These are phyloP conservation scores for Drosophila nikananu DNA, from an alignment of 1,140 invertebrate species.

Conservation along the genomic window DNA sequence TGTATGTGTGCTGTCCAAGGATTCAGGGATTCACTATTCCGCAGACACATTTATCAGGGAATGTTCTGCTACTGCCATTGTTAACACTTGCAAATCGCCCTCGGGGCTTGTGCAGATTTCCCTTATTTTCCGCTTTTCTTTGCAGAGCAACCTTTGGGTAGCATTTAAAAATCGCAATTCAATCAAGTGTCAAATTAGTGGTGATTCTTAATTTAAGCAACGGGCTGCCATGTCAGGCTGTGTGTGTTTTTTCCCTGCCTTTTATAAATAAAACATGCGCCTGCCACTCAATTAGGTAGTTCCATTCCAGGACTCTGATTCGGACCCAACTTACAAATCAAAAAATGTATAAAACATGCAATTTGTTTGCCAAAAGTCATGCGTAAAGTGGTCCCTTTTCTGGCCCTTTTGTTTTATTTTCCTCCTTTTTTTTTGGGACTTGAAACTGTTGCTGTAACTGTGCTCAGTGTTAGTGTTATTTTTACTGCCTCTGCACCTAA, in stretches of 20 bases:
- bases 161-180: slow-evolving; percentile 75
- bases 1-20: slow-evolving; percentile 57
- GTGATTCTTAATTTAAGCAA: slow-evolving; percentile 76
- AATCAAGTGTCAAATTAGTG: slow-evolving; percentile 83
- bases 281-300: slow-evolving; percentile 76
- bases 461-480: slow-evolving; percentile 29
- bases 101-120: slow-evolving; percentile 32
- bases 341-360: slow-evolving; percentile 84
- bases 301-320: slow-evolving; percentile 7
- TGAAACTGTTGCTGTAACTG: slow-evolving; percentile 26
- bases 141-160: neutral
- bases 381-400: slow-evolving; percentile 57
- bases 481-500: slow-evolving; percentile 21
- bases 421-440: slow-evolving; percentile 8
- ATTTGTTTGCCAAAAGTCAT: slow-evolving; percentile 79
- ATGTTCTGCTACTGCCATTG: slow-evolving; percentile 47
- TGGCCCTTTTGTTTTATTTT: neutral
- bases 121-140: neutral
- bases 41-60: slow-evolving; percentile 20
- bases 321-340: slow-evolving; percentile 69
- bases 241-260: slow-evolving; percentile 7
- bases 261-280: slow-evolving; percentile 79
- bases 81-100: slow-evolving; percentile 71
- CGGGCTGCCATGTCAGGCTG: slow-evolving; percentile 9
- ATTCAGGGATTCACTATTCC: slow-evolving; percentile 55